Evolutionary conservation across 35 echinoderm and acorn worm species (phyloP), one percentile per base, ranked within the genome.

Genomic region (Strongylocentrotus purpuratus): DNA sequence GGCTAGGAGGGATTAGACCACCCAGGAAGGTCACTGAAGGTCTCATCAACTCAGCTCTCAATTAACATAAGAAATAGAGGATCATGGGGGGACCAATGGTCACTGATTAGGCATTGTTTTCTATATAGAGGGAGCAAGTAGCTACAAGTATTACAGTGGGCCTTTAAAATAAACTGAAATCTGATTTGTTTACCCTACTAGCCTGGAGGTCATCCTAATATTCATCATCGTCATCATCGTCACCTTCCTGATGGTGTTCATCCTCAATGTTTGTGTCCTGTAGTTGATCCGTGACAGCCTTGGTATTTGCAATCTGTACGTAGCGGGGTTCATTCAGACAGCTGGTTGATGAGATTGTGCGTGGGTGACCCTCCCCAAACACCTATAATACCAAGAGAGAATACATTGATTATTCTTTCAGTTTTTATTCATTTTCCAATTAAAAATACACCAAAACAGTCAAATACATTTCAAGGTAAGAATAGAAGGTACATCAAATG

Each of bases 261-360:
- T 48, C 48, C 17, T 47, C 91, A 7, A 50, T 46, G 31, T 47
- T 58, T 31, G 32, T 58, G 48, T 93, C 48, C 17, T 31, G n/a
- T 13, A 46, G 10, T 14, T 58, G 45, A 6, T 50, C 15, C 3
- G 15, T 31, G 14, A 13, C 17, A 18, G 45, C 48, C 91, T 93
- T 93, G 48, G 48, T 17, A 2, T 47, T 58, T 31, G 91, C 91
- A 33, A 99, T 99, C 50, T 88, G 55, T 61, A 5, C 7, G 78
- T 99, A 99, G 9, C 89, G 94, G 5, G 97, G 96, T 85, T 99
- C 98, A 28, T 94, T 86, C 45, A 97, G 94, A 61, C 96, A 99
- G 46, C 94, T 99, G 12, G n/a, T 17, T 9, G 98, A 97, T 10
- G 97, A 96, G 9, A 95, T 87, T 25, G 98, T 99, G 47, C 96